Base-by-base conservation (phyloP, 2,113 vertebrate species). In the Bombycilla garrulus region DNA sequence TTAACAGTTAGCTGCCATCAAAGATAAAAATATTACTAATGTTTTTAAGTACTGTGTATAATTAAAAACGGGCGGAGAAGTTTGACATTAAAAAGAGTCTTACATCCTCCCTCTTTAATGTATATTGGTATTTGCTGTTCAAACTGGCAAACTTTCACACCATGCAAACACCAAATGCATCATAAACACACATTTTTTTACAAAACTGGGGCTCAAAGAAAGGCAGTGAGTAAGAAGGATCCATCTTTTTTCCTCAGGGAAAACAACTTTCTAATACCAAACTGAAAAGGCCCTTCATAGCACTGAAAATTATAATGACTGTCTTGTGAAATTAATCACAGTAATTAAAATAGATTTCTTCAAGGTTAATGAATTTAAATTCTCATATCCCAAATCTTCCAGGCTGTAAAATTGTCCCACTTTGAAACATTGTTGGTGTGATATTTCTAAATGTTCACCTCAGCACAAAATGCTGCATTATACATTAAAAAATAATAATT, bases 311-410 rank as follows among this genome's bases (percentile, higher is more conserved):
- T 90, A 25, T 66, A 72, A 73, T 70, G 51, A 90, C 21, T 70
- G 53, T 24, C 45, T 78, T 96, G 61, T 88, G 38, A 96, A 73
- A 69, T 10, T 78, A 81, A 72, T 76, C 36, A 73, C 42, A 69
- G 72, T 60, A 29, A 77, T 90, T 77, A 70, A 92, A 79, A 74
- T 61, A 88, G 57, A 57, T 65, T 92, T 58, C 18, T 94, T 83
- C 48, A 92, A 92, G 72, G 67, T 85, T 94, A 96, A 88, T 90
- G 61, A 91, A 72, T 78, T 79, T 86, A 86, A 79, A 84, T 92
- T 93, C 36, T 48, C 33, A 64, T 84, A 73, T 60, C 45, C 36
- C 86, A 85, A 84, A 81, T 36, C 54, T 95, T 76, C 38, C 36
- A 42, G 35, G 57, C 17, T 93, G 50, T 51, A 82, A 90, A 90